Base-by-base conservation (phyloP, 2,113 vertebrate species). In the Meles meles region DNA sequence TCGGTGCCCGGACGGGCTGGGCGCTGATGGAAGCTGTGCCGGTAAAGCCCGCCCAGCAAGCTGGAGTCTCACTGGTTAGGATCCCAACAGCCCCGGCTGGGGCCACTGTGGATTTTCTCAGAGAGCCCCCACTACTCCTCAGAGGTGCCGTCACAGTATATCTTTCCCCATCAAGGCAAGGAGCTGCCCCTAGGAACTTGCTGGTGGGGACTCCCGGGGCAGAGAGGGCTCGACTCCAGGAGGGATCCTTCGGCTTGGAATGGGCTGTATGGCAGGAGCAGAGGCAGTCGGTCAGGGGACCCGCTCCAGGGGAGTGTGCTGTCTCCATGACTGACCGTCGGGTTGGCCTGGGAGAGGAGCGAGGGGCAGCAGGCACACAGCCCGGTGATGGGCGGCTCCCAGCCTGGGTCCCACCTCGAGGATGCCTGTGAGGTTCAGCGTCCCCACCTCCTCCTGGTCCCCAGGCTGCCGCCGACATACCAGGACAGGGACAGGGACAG, bases 41-140 rank as follows among this genome's bases (percentile, higher is more conserved):
- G 0, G 0, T 63, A 93, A 76, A 79, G 52, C 18, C 65, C 0
- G 0, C 21, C 3, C 49, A 1, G 71, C 57, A 80, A 67, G 59
- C 44, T 10, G 17, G 86, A 72, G 34, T 42, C 83, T 47, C n/a
- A 17, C 23, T 27, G 71, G 39, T 10, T 37, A 80, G 47, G n/a
- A 57, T 47, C 83, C 77, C 20, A 69, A 23, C 27, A 27, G 44
- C 77, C 34, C 82, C 57, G 17, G 12, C 3, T 44, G 86, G 65
- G 59, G 49, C 27, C 61, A 57, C 65, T 93, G 17, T 12, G 77
- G 57, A 39, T 71, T 55, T 55, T 17, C 25, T 83, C 20, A 34
- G 13, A 86, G 42, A 29, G 59, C 23, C 29, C 27, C 61, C 9
- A 34, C 61, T 55, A 71, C 29, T 72, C 65, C 79, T 89, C 81